These are phyloP conservation scores for Stramonita haemastoma DNA, from an alignment of 2,888 invertebrate species.

Conservation along the genomic window DNA sequence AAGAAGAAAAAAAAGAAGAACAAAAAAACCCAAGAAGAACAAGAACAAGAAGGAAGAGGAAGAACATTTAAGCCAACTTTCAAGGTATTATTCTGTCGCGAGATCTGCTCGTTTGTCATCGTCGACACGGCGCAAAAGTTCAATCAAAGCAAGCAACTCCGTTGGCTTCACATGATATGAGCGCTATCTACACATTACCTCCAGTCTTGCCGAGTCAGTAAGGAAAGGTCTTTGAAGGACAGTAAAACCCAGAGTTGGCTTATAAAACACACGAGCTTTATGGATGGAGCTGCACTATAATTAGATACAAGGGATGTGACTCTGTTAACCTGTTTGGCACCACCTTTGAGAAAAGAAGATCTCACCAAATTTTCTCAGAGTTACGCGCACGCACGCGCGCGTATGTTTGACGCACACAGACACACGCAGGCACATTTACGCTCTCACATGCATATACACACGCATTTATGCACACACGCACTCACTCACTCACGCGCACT, in stretches of 20 bases:
- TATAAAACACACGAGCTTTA: not conserved
- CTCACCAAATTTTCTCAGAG: not conserved
- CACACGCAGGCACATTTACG: slow-evolving; percentile 16
- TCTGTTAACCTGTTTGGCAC: not conserved
- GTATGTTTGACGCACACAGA: not conserved
- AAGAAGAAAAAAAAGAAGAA: too few species aligned
- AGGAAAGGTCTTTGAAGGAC: not conserved
- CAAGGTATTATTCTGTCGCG: too few species aligned
- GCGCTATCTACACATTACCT: too few species aligned
- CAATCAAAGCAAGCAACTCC: too few species aligned
- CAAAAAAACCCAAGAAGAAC: too few species aligned
- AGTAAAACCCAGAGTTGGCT: not conserved
- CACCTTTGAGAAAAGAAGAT: not conserved
- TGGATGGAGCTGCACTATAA: not conserved
- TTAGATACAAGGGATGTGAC: not conserved
- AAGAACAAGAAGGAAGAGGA: too few species aligned
- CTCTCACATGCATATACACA: slow-evolving; percentile 37
- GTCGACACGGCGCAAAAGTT: too few species aligned
- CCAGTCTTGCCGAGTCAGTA: too few species aligned
- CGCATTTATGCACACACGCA: slow-evolving; percentile 45
- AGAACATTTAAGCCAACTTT: too few species aligned
- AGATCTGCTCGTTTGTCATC: too few species aligned
- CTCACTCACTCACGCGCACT: slow-evolving; percentile 23
- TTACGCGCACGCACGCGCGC: slow-evolving; percentile 34
- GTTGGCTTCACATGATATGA: too few species aligned